Evolutionary conservation across 2,797 vertebrate species (phyloP).

Genomic region (Tokudaia tokunoshimensis): DNA sequence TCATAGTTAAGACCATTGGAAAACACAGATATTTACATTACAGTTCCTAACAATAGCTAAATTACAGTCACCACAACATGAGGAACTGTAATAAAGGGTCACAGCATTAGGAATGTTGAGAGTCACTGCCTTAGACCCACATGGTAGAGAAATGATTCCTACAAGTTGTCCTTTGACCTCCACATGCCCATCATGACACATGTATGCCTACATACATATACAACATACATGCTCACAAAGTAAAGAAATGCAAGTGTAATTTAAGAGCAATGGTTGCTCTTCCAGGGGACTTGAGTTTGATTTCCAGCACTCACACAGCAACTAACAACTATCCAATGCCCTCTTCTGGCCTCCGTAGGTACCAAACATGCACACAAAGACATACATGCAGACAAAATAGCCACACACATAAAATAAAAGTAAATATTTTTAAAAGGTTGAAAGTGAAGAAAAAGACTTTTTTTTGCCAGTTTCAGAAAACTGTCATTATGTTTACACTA

Average conservation of each 20-base stretch:
- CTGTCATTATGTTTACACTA: constrained; percentile 37
- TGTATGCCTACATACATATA: not conserved
- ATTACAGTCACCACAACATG: not conserved
- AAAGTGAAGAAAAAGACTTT: constrained; percentile 18
- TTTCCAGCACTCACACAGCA: not conserved
- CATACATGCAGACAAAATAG: not conserved
- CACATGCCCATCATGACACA: not conserved
- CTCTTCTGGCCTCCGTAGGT: not conserved
- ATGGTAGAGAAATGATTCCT: not conserved
- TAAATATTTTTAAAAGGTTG: not conserved
- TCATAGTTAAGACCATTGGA: not conserved
- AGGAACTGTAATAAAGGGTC: not conserved
- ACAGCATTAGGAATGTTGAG: not conserved
- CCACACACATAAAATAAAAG: not conserved
- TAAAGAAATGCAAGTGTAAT: not conserved
- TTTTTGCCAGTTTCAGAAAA: constrained; percentile 56
- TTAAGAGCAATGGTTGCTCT: not conserved
- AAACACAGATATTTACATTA: not conserved
- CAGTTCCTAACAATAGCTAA: not conserved
- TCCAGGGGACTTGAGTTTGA: not conserved
- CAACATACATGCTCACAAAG: not conserved
- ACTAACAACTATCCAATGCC: not conserved
- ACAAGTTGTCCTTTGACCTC: not conserved
- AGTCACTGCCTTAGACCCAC: not conserved
- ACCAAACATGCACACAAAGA: not conserved